Evolutionary conservation across 2,888 invertebrate species (phyloP).

Genomic region (Pheosia tremula): DNA sequence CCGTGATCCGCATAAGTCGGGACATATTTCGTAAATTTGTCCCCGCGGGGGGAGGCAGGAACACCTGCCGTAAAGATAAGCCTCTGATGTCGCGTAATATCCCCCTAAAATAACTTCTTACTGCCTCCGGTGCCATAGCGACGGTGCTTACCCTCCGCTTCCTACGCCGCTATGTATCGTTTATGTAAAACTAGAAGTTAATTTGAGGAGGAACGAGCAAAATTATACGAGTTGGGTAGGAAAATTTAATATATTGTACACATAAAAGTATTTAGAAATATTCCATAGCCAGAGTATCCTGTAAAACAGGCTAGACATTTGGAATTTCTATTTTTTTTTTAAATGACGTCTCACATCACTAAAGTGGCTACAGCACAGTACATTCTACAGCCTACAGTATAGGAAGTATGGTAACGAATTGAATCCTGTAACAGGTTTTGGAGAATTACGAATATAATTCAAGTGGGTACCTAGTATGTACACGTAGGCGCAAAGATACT

Average conservation of each 20-base stretch:
- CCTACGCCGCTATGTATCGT: conserved; percentile 51
- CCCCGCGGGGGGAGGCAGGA: conserved; percentile 62
- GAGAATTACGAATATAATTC: background rate
- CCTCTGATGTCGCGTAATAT: conserved; percentile 79
- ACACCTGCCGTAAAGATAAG: conserved; percentile 85
- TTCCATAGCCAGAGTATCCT: too few species aligned
- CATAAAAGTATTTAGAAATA: too few species aligned
- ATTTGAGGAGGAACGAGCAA: conserved; percentile 26
- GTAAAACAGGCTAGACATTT: too few species aligned
- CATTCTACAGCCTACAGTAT: too few species aligned
- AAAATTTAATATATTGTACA: too few species aligned
- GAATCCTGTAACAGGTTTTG: background rate
- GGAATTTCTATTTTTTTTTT: too few species aligned
- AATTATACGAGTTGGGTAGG: background rate
- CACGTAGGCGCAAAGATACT: conserved; percentile 24
- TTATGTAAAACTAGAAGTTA: conserved; percentile 46
- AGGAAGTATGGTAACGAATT: too few species aligned
- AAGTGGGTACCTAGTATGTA: background rate
- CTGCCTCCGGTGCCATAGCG: conserved; percentile 80
- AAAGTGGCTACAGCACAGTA: too few species aligned
- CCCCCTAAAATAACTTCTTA: conserved; percentile 84
- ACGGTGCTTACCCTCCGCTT: conserved; percentile 57
- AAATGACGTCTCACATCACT: too few species aligned
- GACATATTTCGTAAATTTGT: conserved; percentile 82
- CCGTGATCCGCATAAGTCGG: conserved; percentile 78